These are phyloP conservation scores for Catocala nupta DNA, from an alignment of 2,888 invertebrate genomes.

Conservation along the genomic window DNA sequence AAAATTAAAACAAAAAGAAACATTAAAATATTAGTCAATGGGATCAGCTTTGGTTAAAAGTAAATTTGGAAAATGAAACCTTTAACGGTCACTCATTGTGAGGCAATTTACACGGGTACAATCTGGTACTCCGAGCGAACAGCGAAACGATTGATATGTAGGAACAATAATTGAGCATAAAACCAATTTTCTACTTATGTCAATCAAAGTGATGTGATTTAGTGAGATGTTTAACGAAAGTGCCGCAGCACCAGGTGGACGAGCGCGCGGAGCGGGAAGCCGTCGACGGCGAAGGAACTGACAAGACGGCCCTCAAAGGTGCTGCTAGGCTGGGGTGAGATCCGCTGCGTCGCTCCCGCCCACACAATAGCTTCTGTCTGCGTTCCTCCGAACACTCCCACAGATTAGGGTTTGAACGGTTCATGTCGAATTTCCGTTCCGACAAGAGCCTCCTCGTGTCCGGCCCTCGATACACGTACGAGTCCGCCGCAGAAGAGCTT, in stretches of 20 bases:
- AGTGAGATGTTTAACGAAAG: slow-evolving; percentile 92
- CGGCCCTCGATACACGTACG: slow-evolving; percentile 71
- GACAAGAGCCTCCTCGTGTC: slow-evolving; percentile 75
- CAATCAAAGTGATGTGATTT: slow-evolving; percentile 92
- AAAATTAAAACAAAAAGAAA: slow-evolving; percentile 44
- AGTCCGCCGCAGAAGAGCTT: slow-evolving; percentile 83
- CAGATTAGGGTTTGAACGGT: slow-evolving; percentile 83
- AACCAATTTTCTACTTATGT: slow-evolving; percentile 66
- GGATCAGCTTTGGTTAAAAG: slow-evolving; percentile 67
- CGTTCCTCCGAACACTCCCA: slow-evolving; percentile 76
- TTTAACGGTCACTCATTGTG: slow-evolving; percentile 52
- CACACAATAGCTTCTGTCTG: slow-evolving; percentile 58
- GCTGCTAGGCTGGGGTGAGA: slow-evolving; percentile 75
- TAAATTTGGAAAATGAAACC: slow-evolving; percentile 56
- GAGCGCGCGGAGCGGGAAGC: slow-evolving; percentile 85
- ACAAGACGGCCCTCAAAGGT: slow-evolving; percentile 54
- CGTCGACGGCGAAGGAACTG: slow-evolving; percentile 55
- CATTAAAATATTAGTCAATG: slow-evolving; percentile 65
- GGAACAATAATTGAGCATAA: slow-evolving; percentile 57
- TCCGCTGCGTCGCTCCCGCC: slow-evolving; percentile 74
- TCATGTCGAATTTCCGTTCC: slow-evolving; percentile 78
- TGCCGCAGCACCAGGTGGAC: slow-evolving; percentile 93
- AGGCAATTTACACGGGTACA: slow-evolving; percentile 41
- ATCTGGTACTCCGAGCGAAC: slow-evolving; percentile 47
- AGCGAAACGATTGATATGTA: slow-evolving; percentile 54